A percentile compares a stretch with the other conserved stretches of the same genome.
Evolutionary conservation across 2,113 vertebrate genomes (phyloP).

Genomic region (Conger conger): DNA sequence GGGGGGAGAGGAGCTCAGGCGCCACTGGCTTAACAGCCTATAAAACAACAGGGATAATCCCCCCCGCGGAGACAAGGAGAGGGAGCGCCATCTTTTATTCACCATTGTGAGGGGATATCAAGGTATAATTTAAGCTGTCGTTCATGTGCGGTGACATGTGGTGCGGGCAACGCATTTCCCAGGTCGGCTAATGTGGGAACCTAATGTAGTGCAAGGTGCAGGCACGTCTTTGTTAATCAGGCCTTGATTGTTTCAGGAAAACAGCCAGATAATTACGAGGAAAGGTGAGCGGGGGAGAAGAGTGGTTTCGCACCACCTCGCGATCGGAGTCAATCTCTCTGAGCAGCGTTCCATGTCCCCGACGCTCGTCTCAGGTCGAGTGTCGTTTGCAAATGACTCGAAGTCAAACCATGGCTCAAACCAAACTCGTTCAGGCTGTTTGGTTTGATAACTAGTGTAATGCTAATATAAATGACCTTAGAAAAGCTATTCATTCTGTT

Average conservation of each 20-base stretch:
- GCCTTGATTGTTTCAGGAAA: constrained; percentile 27
- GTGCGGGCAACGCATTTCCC: constrained; percentile 22
- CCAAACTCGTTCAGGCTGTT: neutral
- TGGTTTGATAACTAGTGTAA: neutral
- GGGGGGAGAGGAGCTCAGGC: constrained; percentile 13
- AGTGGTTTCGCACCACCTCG: neutral
- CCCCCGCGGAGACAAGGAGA: constrained; percentile 22
- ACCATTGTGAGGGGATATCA: constrained; percentile 32
- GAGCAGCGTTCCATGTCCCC: neutral
- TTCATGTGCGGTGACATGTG: constrained; percentile 32
- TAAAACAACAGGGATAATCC: constrained; percentile 40
- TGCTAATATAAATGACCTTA: constrained; percentile 10
- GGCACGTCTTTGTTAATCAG: constrained; percentile 33
- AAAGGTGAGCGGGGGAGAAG: neutral
- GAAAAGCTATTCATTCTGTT: neutral
- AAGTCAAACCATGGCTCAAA: neutral
- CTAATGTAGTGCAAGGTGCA: constrained; percentile 27
- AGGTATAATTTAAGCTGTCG: constrained; percentile 28
- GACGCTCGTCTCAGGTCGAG: neutral
- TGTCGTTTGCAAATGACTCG: neutral
- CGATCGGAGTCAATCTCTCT: constrained; percentile 13
- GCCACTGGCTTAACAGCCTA: constrained; percentile 32
- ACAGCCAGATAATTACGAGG: constrained; percentile 21
- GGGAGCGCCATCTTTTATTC: constrained; percentile 32
- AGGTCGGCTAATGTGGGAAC: constrained; percentile 37